Base-by-base conservation (phyloP, 2,888 invertebrate genomes). In the Diogma glabrata region DNA sequence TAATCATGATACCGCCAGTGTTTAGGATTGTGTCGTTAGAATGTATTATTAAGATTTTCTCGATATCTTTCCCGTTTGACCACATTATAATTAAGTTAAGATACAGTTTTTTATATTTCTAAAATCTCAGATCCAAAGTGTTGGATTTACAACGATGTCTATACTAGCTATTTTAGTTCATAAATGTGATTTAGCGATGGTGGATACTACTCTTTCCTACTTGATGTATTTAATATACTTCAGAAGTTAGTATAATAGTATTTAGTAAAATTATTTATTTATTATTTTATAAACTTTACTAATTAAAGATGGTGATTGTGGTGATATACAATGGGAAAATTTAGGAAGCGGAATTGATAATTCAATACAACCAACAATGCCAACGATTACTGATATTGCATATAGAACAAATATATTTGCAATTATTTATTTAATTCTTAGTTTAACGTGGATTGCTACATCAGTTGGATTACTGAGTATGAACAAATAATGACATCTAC, bases 171-270 rank as follows among this genome's bases (percentile, higher is more conserved):
- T 43, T 22, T 14, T 43, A 7, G 43, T 43, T 8, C 23, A 43
- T 12, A 14, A 43, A 8, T 43, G 43, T 14, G 43, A 22, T 14
- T 14, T 43, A 23, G 22, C 12, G 20, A 43, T 43, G 43, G 9
- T 22, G 3, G n/a, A n/a, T 43, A 16, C 20, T 22, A 10, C 20
- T 7, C 14, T 43, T 6, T 22, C 43, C 4, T 43, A 43, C 23
- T n/a, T 43, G 43, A 22, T 20, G 43, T 43, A 43, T 22, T 22
- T 43, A 43, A 43, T 43, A n/a, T 43, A 43, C 9, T 43, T 43
- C 16, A 22, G 43, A 22, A 20, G 43, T 43, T 22, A 43, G 43
- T 22, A n/a, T n/a, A n/a, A n/a, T n/a, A n/a, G n/a, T 38, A 2
- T 19, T 16, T 8, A 38, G 16, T 19, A 4, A 23, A 22, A n/a